Evolutionary conservation across 2,888 invertebrate genomes (phyloP), one percentile per base, ranked within the genome.

Genomic region (Dryomyza anilis): DNA sequence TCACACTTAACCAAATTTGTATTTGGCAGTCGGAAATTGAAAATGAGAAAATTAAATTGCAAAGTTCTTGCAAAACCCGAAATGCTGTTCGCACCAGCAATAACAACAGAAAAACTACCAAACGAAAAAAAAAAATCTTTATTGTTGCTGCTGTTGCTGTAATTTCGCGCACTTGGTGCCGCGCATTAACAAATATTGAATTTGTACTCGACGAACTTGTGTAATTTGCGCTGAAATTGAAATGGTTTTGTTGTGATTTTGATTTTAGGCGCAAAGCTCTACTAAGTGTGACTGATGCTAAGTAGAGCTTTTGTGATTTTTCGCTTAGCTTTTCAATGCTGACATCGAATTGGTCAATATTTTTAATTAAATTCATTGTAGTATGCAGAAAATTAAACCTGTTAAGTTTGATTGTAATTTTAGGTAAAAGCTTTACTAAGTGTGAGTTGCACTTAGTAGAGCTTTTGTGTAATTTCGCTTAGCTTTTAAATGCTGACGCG

Each of bases 1-100:
- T 69, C 69, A 65, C 70, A 69, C 70, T 69, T 68, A 68, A 64
- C 64, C 67, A 67, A 59, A 67, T 69, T 63, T 67, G 60, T 60
- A 36, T 50, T 60, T 50, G 60, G 60, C 50, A 36, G 50, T 50
- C 60, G 39, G 52, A 61, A 60, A 60, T 60, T 36, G 61, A 61
- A 61, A 61, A 61, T 53, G 53, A 61, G 61, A 52, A 52, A 61
- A 61, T 61, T 52, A 53, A 61, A 61, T 61, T 53, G 61, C 43
- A 29, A 39, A 52, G 53, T 61, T 53, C 25, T 61, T 52, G 61
- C 52, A 52, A 39, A 25, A 25, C 16, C 52, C 30, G 27, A 43
- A 30, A 52, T 27, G 46, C 25, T 29, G 12, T 14, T 27, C 19
- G 21, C 21, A 50, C 5, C 12, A n/a, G 33, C 23, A 33, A 45